Evolutionary conservation across 2,888 invertebrate genomes (phyloP).

Genomic region (Ochropacha duplaris): DNA sequence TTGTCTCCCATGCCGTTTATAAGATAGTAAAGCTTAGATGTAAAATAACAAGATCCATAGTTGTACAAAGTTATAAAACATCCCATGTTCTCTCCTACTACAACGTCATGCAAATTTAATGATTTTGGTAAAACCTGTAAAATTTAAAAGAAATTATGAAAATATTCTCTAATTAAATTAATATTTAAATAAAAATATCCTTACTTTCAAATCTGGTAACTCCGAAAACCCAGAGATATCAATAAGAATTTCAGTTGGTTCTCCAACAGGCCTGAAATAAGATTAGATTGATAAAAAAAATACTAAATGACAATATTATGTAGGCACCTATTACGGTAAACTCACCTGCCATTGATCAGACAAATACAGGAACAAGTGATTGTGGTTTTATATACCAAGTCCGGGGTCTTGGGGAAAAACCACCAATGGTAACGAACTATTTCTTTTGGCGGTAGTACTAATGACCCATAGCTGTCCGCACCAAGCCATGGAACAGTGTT

Average conservation of each 20-base stretch:
- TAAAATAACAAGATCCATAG: slow-evolving; percentile 63
- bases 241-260: slow-evolving; percentile 65
- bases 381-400: slow-evolving; percentile 66
- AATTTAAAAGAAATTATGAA: slow-evolving; percentile 4
- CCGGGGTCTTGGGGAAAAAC: slow-evolving; percentile 66
- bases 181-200: slow-evolving; percentile 2
- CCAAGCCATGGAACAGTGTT: slow-evolving; percentile 67
- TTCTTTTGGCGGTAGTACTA: slow-evolving; percentile 67
- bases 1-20: slow-evolving; percentile 70
- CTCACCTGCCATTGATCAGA: slow-evolving; percentile 64
- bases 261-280: slow-evolving; percentile 66
- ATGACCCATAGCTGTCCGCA: slow-evolving; percentile 58
- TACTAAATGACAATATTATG: no score
- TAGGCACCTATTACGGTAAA: not conserved
- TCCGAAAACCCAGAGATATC: slow-evolving; percentile 71
- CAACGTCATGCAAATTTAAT: slow-evolving; percentile 65
- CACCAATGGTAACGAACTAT: slow-evolving; percentile 70
- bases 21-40: slow-evolving; percentile 59
- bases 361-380: slow-evolving; percentile 69
- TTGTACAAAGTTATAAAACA: slow-evolving; percentile 63
- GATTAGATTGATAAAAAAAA: no score
- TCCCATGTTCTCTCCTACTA: slow-evolving; percentile 54
- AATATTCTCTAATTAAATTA: not conserved
- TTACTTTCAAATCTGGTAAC: slow-evolving; percentile 66
- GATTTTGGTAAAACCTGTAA: slow-evolving; percentile 64